These are phyloP conservation scores for Scaptomyza montana DNA, from an alignment of 1,140 invertebrate genomes.

Conservation along the genomic window DNA sequence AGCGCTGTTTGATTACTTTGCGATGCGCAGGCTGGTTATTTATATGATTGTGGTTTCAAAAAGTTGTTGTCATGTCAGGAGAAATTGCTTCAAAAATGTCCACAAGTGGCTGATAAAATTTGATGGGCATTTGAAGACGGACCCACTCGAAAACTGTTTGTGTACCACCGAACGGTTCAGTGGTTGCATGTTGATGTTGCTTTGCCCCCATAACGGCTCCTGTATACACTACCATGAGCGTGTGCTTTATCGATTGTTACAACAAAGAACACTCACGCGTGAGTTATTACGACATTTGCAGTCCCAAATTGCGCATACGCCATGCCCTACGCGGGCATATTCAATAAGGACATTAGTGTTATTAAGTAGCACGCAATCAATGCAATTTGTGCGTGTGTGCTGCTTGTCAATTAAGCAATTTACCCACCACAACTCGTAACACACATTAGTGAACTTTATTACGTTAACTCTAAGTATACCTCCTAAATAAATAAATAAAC, in stretches of 20 bases:
- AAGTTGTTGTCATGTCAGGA: constrained; percentile 53
- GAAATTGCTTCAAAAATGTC: constrained; percentile 68
- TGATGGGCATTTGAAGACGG: constrained; percentile 59
- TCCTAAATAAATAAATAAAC: constrained; percentile 46
- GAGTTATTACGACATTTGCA: constrained; percentile 62
- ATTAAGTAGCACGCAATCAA: constrained; percentile 74
- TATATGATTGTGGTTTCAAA: constrained; percentile 42
- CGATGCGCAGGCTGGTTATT: constrained; percentile 63
- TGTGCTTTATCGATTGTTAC: constrained; percentile 66
- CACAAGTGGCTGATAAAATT: constrained; percentile 81
- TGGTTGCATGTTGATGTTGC: constrained; percentile 44
- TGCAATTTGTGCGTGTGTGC: constrained; percentile 55
- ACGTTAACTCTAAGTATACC: constrained; percentile 5
- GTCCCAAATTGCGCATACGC: constrained; percentile 66
- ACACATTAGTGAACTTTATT: background rate
- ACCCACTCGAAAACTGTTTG: constrained; percentile 27
- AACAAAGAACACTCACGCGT: constrained; percentile 30
- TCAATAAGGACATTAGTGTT: constrained; percentile 63
- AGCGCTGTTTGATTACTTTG: constrained; percentile 63
- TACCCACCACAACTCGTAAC: background rate
- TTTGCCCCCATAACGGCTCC: constrained; percentile 41
- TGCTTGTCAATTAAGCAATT: constrained; percentile 55
- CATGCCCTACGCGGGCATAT: constrained; percentile 39
- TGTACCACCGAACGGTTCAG: constrained; percentile 16
- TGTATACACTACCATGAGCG: constrained; percentile 12